These are phyloP conservation scores for Arothron firmamentum DNA, from an alignment of 2,113 vertebrate species.

Conservation along the genomic window DNA sequence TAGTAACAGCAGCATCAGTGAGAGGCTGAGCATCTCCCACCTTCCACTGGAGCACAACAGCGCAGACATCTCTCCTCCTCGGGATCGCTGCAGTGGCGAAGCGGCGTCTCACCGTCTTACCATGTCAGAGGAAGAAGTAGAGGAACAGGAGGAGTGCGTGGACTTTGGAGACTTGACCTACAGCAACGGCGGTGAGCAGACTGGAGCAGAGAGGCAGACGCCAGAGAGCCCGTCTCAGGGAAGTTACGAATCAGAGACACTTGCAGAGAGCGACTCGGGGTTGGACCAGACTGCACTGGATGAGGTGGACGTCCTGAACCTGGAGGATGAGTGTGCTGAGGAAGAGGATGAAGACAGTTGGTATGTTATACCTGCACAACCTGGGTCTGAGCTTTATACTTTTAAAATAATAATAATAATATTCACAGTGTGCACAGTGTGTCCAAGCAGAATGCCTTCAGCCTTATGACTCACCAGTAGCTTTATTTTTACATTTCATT, in stretches of 20 bases:
- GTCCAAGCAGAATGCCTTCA: slow-evolving; percentile 13
- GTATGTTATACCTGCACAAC: slow-evolving; percentile 70
- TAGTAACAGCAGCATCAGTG: slow-evolving; percentile 44
- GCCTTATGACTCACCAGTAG: slow-evolving; percentile 32
- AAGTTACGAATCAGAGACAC: slow-evolving; percentile 68
- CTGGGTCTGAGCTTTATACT: background rate
- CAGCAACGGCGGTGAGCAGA: slow-evolving; percentile 26
- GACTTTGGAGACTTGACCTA: slow-evolving; percentile 41
- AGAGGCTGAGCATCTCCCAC: slow-evolving; percentile 52
- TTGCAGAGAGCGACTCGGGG: slow-evolving; percentile 57
- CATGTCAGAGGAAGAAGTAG: slow-evolving; percentile 26
- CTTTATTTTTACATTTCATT: slow-evolving; percentile 22
- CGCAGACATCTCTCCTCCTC: slow-evolving; percentile 48
- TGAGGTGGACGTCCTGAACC: slow-evolving; percentile 83
- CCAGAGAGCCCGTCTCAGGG: slow-evolving; percentile 44
- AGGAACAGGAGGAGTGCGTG: slow-evolving; percentile 28
- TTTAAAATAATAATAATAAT: no score
- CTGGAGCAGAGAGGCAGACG: slow-evolving; percentile 37
- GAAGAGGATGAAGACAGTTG: slow-evolving; percentile 84
- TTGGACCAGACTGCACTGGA: slow-evolving; percentile 75
- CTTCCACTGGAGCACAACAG: slow-evolving; percentile 64
- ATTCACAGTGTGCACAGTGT: background rate
- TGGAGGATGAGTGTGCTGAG: slow-evolving; percentile 77
- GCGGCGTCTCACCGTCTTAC: slow-evolving; percentile 64
- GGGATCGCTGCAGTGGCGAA: slow-evolving; percentile 38